Conservation (phyloP, 2,113 vertebrate genomes). For the Solenodon paradoxus region DNA sequence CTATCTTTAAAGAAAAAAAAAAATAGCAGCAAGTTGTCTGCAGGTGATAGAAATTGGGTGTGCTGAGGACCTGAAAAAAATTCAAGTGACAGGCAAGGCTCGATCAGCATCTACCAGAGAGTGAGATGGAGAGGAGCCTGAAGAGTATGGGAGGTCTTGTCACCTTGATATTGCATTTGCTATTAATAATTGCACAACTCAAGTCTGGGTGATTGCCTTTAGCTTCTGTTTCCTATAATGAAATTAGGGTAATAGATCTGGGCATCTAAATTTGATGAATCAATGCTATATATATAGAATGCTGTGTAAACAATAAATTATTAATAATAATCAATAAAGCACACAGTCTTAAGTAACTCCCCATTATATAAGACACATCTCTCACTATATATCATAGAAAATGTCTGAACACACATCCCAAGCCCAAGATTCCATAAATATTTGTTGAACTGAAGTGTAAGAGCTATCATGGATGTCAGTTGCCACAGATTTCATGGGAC, state of each 20-base stretch:
- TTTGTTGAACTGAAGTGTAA: not conserved
- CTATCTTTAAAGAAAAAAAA: too few relatives aligned
- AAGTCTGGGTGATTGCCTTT: not conserved
- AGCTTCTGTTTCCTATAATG: not conserved
- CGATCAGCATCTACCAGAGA: not conserved
- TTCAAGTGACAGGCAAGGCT: not conserved
- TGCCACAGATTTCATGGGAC: not conserved
- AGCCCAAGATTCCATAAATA: not conserved
- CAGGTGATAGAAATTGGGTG: not conserved
- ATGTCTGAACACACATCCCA: not conserved
- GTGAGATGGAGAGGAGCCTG: fast-evolving
- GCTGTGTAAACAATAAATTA: not conserved
- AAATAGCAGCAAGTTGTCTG: too few relatives aligned
- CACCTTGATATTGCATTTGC: not conserved
- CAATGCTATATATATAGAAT: not conserved
- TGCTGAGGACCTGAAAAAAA: not conserved
- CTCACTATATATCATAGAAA: not conserved
- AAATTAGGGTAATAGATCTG: not conserved
- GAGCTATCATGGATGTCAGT: not conserved
- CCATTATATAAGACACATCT: not conserved
- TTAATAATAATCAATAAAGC: not conserved
- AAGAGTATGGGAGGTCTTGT: fast-evolving
- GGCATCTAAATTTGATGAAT: not conserved
- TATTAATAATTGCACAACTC: not conserved
- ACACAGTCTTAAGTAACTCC: not conserved